These are phyloP conservation scores for Saccopteryx leptura DNA, from an alignment of 2,113 vertebrate species.

Conservation along the genomic window DNA sequence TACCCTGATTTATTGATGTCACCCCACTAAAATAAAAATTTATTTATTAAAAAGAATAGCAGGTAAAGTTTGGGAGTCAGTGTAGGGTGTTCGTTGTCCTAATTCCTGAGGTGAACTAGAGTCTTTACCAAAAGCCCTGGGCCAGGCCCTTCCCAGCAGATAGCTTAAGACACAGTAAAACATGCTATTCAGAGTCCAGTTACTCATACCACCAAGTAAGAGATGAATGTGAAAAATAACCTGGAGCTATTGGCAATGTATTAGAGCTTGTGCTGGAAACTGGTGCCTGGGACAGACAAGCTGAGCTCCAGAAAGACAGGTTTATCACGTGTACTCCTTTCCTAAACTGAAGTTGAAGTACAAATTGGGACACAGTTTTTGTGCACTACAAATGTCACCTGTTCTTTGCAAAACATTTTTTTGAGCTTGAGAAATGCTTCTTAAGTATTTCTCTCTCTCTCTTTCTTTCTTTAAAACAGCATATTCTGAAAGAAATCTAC, in stretches of 20 bases:
- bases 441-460: not conserved
- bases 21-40: no score
- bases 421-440: not conserved
- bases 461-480: not conserved
- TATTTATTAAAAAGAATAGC: not conserved
- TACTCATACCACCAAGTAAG: not conserved
- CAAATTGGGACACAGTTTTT: not conserved
- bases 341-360: constrained; percentile 19
- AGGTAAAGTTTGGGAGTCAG: not conserved
- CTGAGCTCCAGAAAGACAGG: not conserved
- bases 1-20: no score
- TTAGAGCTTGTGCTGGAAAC: not conserved
- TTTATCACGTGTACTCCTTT: not conserved
- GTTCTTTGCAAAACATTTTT: not conserved
- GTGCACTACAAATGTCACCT: not conserved
- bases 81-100: rapidly evolving
- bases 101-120: not conserved
- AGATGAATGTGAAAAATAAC: not conserved
- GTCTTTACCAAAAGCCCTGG: not conserved
- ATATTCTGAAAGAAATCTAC: constrained; percentile 47
- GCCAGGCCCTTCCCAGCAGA: not conserved
- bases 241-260: not conserved
- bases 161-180: not conserved
- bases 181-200: not conserved
- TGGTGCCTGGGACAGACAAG: not conserved